Percentiles rank a stretch among this genome's conserved stretches.
These are phyloP conservation scores for Odontocerum albicorne DNA, from an alignment of 2,888 invertebrate species.

Conservation along the genomic window DNA sequence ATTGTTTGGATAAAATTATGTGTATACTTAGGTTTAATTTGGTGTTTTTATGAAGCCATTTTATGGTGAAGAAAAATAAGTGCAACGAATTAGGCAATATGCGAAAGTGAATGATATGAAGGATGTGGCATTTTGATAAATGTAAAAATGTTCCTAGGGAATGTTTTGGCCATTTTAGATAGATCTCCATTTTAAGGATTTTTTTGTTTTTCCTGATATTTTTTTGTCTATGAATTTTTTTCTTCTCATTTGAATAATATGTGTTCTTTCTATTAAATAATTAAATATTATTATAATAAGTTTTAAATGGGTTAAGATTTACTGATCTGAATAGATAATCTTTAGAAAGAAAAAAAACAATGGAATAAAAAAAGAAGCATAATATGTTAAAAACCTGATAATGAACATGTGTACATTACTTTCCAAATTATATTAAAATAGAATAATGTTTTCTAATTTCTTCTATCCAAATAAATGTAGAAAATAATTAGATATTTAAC, in stretches of 20 bases:
- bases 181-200: slow-evolving; percentile 35
- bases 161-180: slow-evolving; percentile 35
- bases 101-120: slow-evolving; percentile 6
- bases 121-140: slow-evolving; percentile 12
- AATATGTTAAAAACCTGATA: no score
- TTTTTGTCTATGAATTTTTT: background rate
- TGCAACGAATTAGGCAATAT: slow-evolving; percentile 17
- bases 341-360: no score
- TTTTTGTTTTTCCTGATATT: slow-evolving; percentile 15
- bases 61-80: slow-evolving; percentile 3
- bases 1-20: slow-evolving; percentile 12
- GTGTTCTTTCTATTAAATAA: background rate
- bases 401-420: background rate
- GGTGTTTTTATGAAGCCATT: slow-evolving; percentile 1
- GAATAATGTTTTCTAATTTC: background rate
- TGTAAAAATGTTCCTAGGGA: slow-evolving; percentile 24
- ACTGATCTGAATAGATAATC: no score
- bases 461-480: no score
- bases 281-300: background rate
- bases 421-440: background rate
- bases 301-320: no score
- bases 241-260: background rate
- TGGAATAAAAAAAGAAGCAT: no score
- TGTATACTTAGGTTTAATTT: slow-evolving; percentile 11
- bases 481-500: slow-evolving; percentile 18